Evolutionary conservation across 2,797 vertebrate species (phyloP), one percentile per base, ranked within the genome.

Genomic region (Amazona ochrocephala): DNA sequence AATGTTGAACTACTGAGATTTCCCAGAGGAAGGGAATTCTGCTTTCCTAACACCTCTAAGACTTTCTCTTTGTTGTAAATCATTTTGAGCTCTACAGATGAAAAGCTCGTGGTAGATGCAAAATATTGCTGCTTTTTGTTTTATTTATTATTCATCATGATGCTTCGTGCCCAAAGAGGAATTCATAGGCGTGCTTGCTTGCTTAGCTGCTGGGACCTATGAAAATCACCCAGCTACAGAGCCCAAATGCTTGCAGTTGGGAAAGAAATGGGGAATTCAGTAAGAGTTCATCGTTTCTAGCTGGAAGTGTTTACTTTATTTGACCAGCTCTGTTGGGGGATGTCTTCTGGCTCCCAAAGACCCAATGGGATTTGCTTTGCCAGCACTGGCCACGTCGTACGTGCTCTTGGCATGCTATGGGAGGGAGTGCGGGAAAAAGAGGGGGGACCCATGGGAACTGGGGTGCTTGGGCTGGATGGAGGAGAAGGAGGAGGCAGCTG

Each of bases 91-190:
- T 94, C 89, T 70, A 60, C 77, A 86, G 95, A 96, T 96, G 89
- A 96, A 96, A 97, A 96, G 93, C 93, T 96, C 87, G 84, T 70
- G 87, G 73, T 91, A 95, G 91, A 96, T 95, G 95, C 94, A 97
- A 96, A 97, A 87, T 96, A 94, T 91, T 84, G 77, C 93, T 90
- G 87, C 95, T 96, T 92, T 95, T 96, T 95, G 88, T 94, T 96
- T 97, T 97, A 97, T 96, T 96, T 94, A 97, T 97, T 97, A 97
- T 96, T 96, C 93, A 96, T 95, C 94, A 77, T 61, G 80, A 82
- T 93, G 66, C 89, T 95, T 94, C 67, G 30, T 94, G 71, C 85
- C 95, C 83, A 90, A 94, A 91, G 77, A 94, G 77, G 87, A 93
- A 95, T 87, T 93, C 44, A 4, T 72, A 71, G 56, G 6, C 22